Evolutionary conservation across 2,113 vertebrate genomes (phyloP), one percentile per base, ranked within the genome.

Genomic region (Melanerpes aurifrons): DNA sequence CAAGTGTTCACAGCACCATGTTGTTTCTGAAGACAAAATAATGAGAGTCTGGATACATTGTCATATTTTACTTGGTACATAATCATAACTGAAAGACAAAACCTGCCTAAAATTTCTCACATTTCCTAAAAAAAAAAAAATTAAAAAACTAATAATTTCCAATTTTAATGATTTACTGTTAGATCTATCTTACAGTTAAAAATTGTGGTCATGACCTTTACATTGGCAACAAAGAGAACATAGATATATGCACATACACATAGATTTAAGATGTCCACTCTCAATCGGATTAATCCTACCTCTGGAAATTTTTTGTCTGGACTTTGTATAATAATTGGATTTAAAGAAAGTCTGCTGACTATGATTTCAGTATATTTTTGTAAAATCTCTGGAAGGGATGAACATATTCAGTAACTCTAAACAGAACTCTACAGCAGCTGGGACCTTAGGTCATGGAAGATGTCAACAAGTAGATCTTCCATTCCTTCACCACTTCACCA

Each of bases 361-460:
- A 29, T 31, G 6, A 18, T 68, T 47, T 62, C 15, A 35, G 69
- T 62, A 45, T 6, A 66, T 73, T 73, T 84, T 70, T 3, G 0
- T 14, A 84, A 84, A 74, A 77, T 43, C 2, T 50, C 19, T 78
- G 18, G 6, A 77, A 58, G 17, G 2, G 3, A 40, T 63, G 7
- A 50, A 13, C 14, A 45, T 20, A 32, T 63, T 73, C 25, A 68
- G 15, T 31, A 63, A 50, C 14, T 62, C 12, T 82, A 35, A 78
- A 59, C 6, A 87, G 17, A 31, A 57, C 1, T 3, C 5, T 45
- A 6, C 19, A 54, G 15, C 45, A 45, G 12, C 17, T 67, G 48
- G 24, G 26, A 28, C 9, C 9, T 7, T 35, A 8, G n/a, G 28
- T 19, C 22, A 31, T 31, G 0, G 0, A 15, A 37, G 14, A 48